Evolutionary conservation across 64 coral and sea anemone species (phyloP).

Genomic region (Dendronephthya gigantea): DNA sequence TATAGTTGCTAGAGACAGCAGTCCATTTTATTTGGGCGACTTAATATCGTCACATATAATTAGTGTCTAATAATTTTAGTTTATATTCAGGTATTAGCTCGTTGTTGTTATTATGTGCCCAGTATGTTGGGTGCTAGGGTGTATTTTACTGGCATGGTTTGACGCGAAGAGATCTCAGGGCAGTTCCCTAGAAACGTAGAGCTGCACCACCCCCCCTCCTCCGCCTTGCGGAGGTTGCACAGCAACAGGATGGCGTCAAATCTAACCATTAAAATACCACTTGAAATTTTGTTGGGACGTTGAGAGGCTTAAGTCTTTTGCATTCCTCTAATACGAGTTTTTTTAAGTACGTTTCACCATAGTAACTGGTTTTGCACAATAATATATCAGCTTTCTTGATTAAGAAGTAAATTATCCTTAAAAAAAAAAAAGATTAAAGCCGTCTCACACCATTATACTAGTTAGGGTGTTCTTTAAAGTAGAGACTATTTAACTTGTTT

Average conservation of each 20-base stretch:
- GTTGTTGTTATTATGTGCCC: not conserved
- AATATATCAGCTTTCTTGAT: too few species aligned
- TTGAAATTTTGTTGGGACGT: not conserved
- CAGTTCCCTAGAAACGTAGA: not conserved
- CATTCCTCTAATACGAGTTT: not conserved
- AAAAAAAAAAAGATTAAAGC: not conserved
- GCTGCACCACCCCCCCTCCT: too few species aligned
- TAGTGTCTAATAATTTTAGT: not conserved
- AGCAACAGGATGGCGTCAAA: conserved; percentile 1
- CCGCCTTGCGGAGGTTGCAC: not conserved
- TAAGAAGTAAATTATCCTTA: too few species aligned
- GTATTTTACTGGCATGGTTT: not conserved
- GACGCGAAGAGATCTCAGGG: not conserved
- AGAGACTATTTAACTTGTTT: not conserved
- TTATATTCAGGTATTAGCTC: not conserved
- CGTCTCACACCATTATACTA: not conserved
- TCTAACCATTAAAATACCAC: not conserved
- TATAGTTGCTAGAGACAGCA: not conserved
- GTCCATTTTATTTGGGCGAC: not conserved
- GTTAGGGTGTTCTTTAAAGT: not conserved
- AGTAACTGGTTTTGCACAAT: too few species aligned
- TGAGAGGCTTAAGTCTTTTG: not conserved
- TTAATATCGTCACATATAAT: not conserved
- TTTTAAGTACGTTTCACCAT: not conserved
- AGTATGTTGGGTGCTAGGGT: not conserved